Evolutionary conservation across 2,888 invertebrate species (phyloP).

Genomic region (Luperina nickerlii): DNA sequence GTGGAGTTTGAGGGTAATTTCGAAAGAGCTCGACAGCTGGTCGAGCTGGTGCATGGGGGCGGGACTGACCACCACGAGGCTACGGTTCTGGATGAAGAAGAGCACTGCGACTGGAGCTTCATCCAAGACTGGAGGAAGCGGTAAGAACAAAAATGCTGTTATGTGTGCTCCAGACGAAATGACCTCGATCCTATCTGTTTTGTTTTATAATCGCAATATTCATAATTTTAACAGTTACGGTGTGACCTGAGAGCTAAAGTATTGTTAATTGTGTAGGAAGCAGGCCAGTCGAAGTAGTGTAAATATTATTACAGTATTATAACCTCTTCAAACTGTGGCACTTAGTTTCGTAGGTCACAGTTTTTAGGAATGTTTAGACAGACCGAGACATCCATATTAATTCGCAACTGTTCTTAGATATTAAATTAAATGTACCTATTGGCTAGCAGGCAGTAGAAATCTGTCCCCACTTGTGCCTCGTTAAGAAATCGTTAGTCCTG

Average conservation of each 20-base stretch:
- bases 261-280: constrained; percentile 80
- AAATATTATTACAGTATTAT: constrained; percentile 50
- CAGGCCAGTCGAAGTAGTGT: constrained; percentile 68
- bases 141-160: constrained; percentile 81
- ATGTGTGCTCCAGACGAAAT: constrained; percentile 69
- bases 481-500: constrained; percentile 44
- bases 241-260: constrained; percentile 74
- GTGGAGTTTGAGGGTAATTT: constrained; percentile 92
- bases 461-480: constrained; percentile 1
- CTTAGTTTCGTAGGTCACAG: constrained; percentile 30
- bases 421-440: constrained; percentile 12
- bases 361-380: not conserved
- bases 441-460: constrained; percentile 29
- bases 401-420: not conserved
- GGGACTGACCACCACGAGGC: constrained; percentile 86
- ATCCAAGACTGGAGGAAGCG: constrained; percentile 94
- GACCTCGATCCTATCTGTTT: constrained; percentile 77
- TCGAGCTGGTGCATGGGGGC: constrained; percentile 90
- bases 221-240: constrained; percentile 74
- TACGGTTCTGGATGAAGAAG: constrained; percentile 85
- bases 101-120: constrained; percentile 93
- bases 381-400: not conserved
- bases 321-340: constrained; percentile 47
- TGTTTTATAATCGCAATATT: constrained; percentile 76
- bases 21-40: constrained; percentile 91